These are phyloP conservation scores for Halichoerus grypus DNA, from an alignment of 2,113 vertebrate species.

Conservation along the genomic window DNA sequence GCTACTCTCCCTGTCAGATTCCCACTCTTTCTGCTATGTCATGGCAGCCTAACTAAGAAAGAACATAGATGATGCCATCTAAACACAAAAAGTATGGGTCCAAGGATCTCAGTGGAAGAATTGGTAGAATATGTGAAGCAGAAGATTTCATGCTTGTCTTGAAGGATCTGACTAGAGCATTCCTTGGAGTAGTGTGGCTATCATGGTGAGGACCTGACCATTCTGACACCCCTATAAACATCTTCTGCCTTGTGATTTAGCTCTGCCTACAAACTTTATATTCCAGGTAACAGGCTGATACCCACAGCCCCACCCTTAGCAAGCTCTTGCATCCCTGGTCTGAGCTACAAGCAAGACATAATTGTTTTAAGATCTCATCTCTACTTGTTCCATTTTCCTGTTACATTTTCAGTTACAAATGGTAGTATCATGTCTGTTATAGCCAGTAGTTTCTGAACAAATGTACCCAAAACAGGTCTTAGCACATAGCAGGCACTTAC, in stretches of 20 bases:
- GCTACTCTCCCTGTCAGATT: neutral
- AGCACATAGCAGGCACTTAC: neutral
- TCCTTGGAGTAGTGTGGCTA: neutral
- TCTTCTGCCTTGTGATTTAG: neutral
- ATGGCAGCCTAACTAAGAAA: neutral
- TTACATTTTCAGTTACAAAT: neutral
- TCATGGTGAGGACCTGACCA: neutral
- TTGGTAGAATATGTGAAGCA: neutral
- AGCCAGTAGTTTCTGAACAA: neutral
- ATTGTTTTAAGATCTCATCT: neutral
- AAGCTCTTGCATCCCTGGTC: neutral
- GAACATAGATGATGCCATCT: neutral
- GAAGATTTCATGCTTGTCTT: neutral
- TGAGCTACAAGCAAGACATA: neutral
- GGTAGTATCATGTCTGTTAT: neutral
- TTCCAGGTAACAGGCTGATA: neutral
- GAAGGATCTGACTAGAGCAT: neutral
- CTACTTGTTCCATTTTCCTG: neutral
- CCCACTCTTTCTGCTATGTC: neutral
- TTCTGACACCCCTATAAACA: neutral
- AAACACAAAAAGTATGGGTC: neutral
- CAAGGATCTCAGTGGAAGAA: neutral
- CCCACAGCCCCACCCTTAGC: neutral
- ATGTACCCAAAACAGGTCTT: neutral
- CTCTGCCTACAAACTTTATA: neutral